phyloP scores from a whole-genome alignment of 2,888 invertebrate genomes.

The Elgonia sp. region DNA sequence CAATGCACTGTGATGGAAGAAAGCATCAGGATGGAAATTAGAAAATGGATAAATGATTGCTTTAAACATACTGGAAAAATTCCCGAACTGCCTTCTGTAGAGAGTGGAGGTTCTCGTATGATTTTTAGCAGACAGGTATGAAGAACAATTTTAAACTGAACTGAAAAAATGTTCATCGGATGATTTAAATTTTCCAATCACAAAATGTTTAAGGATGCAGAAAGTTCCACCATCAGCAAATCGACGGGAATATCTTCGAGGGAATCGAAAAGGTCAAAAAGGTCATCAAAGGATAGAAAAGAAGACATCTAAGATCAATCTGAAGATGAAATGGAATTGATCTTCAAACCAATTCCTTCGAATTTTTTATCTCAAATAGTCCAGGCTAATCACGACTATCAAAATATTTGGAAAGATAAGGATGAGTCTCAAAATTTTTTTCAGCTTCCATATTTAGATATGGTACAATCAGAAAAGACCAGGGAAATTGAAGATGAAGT shows the following conservation, averaged over 20 bases:
- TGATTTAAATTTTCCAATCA: background rate
- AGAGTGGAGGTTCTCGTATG: constrained; percentile 95
- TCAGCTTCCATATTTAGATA: constrained; percentile 93
- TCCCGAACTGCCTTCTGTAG: constrained; percentile 96
- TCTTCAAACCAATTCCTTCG: constrained; percentile 91
- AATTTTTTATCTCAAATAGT: constrained; percentile 92
- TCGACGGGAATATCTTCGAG: constrained; percentile 92
- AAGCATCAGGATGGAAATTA: constrained; percentile 94
- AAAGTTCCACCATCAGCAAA: constrained; percentile 93
- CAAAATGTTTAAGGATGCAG: constrained; percentile 88
- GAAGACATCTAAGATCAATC: constrained; percentile 88
- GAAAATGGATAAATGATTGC: constrained; percentile 95
- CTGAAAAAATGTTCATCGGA: too few relatives aligned
- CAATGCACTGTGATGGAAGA: constrained; percentile 94
- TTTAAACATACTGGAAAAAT: constrained; percentile 94
- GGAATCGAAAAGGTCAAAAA: constrained; percentile 92
- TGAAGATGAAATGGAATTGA: constrained; percentile 90
- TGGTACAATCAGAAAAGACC: constrained; percentile 95
- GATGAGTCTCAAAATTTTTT: constrained; percentile 92
- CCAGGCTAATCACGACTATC: constrained; percentile 92
- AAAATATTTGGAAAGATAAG: constrained; percentile 94
- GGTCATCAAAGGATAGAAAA: constrained; percentile 91
- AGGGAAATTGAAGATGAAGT: constrained; percentile 94
- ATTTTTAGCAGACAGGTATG: constrained; percentile 92
- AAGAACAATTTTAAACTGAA: background rate